These are phyloP conservation scores for Micromys minutus DNA, from an alignment of 2,113 vertebrate species.

Conservation along the genomic window DNA sequence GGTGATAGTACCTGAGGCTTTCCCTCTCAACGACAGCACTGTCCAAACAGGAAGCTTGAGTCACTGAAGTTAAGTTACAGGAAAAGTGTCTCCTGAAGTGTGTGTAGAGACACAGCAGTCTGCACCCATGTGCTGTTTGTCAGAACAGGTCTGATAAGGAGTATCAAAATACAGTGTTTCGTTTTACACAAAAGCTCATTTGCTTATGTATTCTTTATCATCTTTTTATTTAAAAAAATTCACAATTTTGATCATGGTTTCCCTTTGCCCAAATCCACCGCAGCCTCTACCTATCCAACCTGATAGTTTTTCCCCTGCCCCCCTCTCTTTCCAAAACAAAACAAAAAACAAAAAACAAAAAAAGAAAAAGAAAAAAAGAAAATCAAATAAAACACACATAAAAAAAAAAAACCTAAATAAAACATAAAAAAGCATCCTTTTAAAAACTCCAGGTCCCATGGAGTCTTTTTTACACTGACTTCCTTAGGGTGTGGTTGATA, in stretches of 20 bases:
- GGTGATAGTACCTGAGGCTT: conserved; percentile 47
- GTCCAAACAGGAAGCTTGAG: neutral
- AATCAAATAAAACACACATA: neutral
- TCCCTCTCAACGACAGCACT: conserved; percentile 55
- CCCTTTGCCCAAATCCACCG: neutral
- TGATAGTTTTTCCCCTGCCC: neutral
- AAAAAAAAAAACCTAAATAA: neutral
- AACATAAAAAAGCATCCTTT: neutral
- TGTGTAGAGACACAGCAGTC: neutral
- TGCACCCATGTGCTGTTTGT: conserved; percentile 39
- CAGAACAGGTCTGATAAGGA: neutral
- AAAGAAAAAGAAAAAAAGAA: neutral
- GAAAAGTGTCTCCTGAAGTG: conserved; percentile 52
- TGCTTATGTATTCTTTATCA: conserved; percentile 45
- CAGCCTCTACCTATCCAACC: neutral
- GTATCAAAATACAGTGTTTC: conserved; percentile 16
- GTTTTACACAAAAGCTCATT: conserved; percentile 43
- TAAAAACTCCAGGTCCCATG: neutral
- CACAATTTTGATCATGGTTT: neutral
- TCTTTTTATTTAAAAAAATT: neutral
- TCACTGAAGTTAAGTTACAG: conserved; percentile 51
- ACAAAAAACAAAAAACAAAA: neutral
- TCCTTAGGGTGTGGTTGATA: neutral
- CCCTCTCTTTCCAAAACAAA: neutral
- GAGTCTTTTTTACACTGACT: neutral